phyloP scores from a whole-genome alignment of 1,140 invertebrate species.

The Sitobion miscanthi region DNA sequence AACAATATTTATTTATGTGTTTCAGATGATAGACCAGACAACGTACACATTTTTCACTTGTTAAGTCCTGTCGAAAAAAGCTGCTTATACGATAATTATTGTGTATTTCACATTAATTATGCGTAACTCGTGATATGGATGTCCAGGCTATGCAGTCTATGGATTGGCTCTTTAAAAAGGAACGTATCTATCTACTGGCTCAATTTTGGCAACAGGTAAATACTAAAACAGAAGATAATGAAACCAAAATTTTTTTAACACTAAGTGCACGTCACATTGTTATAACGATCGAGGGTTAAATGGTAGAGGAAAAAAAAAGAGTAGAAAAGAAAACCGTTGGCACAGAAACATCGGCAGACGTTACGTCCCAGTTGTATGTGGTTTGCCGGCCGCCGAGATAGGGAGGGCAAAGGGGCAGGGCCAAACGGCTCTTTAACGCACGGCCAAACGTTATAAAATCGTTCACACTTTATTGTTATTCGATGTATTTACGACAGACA shows the following conservation, averaged over 20 bases:
- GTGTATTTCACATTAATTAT: constrained; percentile 56
- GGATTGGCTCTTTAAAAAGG: constrained; percentile 94
- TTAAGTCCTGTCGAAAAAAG: neutral
- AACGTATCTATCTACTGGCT: constrained; percentile 87
- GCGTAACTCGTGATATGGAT: constrained; percentile 63
- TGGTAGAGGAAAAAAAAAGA: constrained; percentile 9
- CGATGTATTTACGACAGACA: neutral
- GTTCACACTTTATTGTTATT: neutral
- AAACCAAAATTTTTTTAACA: neutral
- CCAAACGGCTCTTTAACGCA: constrained; percentile 32
- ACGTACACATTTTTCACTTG: neutral
- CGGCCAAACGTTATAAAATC: constrained; percentile 9
- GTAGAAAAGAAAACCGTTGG: constrained; percentile 11
- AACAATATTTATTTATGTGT: neutral
- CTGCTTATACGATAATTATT: constrained; percentile 61
- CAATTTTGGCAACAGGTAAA: constrained; percentile 94
- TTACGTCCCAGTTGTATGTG: constrained; percentile 45
- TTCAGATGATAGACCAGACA: neutral
- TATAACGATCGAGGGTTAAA: neutral
- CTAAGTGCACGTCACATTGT: neutral
- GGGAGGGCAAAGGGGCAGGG: constrained; percentile 51
- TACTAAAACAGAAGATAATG: neutral
- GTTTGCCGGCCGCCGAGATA: constrained; percentile 21
- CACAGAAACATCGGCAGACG: constrained; percentile 41
- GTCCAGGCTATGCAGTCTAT: constrained; percentile 87